Base-by-base conservation (phyloP, 1,140 invertebrate species). In the Xylocopa sonorina region DNA sequence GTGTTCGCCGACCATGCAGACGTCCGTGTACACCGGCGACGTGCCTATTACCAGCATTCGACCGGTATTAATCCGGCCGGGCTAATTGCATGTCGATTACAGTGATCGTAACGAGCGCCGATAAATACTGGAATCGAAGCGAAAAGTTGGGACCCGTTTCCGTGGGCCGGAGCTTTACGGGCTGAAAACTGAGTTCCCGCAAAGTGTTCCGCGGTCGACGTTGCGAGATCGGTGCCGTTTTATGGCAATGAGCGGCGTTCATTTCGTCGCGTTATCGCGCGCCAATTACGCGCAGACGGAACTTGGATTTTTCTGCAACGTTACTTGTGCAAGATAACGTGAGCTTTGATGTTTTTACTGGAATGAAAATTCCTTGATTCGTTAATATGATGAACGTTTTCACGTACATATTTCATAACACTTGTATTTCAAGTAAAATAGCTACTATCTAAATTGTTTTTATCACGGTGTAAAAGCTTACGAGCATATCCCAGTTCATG, bases 11-110 rank as follows among this genome's bases (percentile, higher is more conserved):
- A 72, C 64, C 41, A 66, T 34, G 69, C 46, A 72, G 41, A 32
- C 51, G 48, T 10, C 53, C 38, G 51, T 64, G 48, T 32, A 80
- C 79, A 78, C 67, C 63, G 29, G 75, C 67, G 76, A 86, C 77
- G 83, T 86, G 80, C 71, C 75, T 66, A 86, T 86, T 86, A 85
- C 66, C 83, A n/a, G 43, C 69, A 78, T 85, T 85, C 75, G 66
- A 85, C 60, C 69, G 75, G 53, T 85, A 86, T 86, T 85, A 86
- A 86, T 86, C 69, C 71, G 55, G 53, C 53, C 84, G 75, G 6
- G 75, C 75, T 86, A 86, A 86, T 86, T 79, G 83, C 83, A 79
- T 85, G 84, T 86, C 83, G 84, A 86, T 86, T 86, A 82, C 83
- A 86, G 83, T 71, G 80, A 84, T 86, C 83, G 83, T 85, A 86